These are phyloP conservation scores for Chaetodon auriga DNA, from an alignment of 2,113 vertebrate species.

Conservation along the genomic window DNA sequence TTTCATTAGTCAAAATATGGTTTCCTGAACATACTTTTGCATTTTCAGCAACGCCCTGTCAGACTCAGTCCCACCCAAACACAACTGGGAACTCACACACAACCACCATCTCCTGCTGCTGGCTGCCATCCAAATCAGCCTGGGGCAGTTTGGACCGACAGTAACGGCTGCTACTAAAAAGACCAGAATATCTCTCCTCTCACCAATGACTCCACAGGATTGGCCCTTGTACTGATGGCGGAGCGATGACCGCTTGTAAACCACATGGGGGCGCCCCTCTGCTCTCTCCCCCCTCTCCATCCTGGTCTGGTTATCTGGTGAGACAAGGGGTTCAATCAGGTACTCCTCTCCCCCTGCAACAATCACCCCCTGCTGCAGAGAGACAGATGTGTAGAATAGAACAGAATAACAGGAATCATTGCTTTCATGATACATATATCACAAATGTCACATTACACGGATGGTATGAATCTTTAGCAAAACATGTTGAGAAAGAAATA, in stretches of 20 bases:
- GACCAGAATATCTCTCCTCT: constrained; percentile 48
- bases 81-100: constrained; percentile 50
- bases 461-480: neutral
- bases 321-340: constrained; percentile 94
- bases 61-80: constrained; percentile 57
- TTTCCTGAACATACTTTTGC: constrained; percentile 50
- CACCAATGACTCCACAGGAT: constrained; percentile 97
- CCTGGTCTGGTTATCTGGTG: constrained; percentile 83
- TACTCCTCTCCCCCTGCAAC: constrained; percentile 96
- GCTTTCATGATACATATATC: constrained; percentile 14
- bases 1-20: constrained; percentile 20
- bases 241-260: constrained; percentile 97
- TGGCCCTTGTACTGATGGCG: constrained; percentile 95
- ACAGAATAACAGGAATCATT: constrained; percentile 37
- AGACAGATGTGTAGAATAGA: constrained; percentile 59
- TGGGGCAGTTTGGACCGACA: constrained; percentile 11
- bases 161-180: constrained; percentile 21
- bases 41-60: constrained; percentile 59
- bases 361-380: constrained; percentile 94
- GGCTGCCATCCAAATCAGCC: constrained; percentile 37
- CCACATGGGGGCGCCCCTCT: constrained; percentile 94
- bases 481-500: neutral
- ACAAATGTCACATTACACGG: constrained; percentile 19
- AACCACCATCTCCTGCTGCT: constrained; percentile 56
- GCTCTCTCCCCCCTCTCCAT: constrained; percentile 79